Conservation (phyloP, 2,888 invertebrate genomes). For the Anodontia alba region DNA sequence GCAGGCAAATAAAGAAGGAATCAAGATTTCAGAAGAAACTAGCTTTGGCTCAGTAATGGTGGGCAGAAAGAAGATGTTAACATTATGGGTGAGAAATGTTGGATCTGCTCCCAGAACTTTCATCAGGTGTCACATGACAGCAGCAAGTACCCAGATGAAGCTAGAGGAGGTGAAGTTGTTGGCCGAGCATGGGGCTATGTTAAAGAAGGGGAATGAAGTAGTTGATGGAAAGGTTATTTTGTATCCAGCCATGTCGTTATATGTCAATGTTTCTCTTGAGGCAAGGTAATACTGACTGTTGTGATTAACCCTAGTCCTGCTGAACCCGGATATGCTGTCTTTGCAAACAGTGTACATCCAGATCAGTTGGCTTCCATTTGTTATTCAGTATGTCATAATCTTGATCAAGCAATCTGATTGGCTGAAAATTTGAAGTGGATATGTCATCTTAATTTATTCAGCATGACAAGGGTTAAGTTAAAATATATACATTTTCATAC, state of each 20-base stretch:
- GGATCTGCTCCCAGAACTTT: constrained; percentile 52
- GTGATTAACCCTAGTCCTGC: too few relatives aligned
- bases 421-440: too few relatives aligned
- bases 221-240: constrained; percentile 48
- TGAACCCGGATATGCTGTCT: too few relatives aligned
- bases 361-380: too few relatives aligned
- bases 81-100: constrained; percentile 65
- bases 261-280: constrained; percentile 53
- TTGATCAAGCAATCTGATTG: too few relatives aligned
- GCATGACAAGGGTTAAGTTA: too few relatives aligned
- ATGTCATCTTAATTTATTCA: too few relatives aligned
- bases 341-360: too few relatives aligned
- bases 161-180: constrained; percentile 53
- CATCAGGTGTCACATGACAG: constrained; percentile 62
- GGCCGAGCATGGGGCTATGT: constrained; percentile 42
- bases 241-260: constrained; percentile 59
- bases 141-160: constrained; percentile 59
- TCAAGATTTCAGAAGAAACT: constrained; percentile 56
- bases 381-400: too few relatives aligned
- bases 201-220: constrained; percentile 20
- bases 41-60: constrained; percentile 59
- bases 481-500: too few relatives aligned
- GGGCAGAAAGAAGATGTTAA: constrained; percentile 50
- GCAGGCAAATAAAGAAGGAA: constrained; percentile 64
- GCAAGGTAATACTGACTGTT: constrained; percentile 70